Conservation (phyloP, 2,113 vertebrate species). For the Emydura subglobosa region DNA sequence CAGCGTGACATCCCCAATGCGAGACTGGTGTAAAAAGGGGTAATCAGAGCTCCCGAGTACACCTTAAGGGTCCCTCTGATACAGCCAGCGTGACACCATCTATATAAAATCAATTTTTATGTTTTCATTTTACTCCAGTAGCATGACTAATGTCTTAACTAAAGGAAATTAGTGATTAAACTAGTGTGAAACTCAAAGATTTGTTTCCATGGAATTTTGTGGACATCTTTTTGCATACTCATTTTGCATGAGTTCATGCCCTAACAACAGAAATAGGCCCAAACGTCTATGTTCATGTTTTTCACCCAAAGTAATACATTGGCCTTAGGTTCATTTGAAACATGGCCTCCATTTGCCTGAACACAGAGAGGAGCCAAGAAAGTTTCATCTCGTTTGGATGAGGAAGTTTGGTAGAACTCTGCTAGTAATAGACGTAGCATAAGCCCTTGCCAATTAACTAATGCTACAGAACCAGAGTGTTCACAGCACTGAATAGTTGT, state of each 20-base stretch:
- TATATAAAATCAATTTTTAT: not conserved
- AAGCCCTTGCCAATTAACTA: not conserved
- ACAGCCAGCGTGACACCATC: too few species aligned
- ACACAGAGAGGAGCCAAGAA: constrained; percentile 8
- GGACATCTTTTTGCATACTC: accelerated
- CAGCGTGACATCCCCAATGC: too few species aligned
- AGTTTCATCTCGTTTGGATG: constrained; percentile 19
- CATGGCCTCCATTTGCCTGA: not conserved
- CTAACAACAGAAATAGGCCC: not conserved
- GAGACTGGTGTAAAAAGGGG: too few species aligned
- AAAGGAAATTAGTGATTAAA: not conserved
- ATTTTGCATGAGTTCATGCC: not conserved
- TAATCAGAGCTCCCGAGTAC: too few species aligned
- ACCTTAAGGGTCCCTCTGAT: too few species aligned
- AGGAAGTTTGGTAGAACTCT: not conserved
- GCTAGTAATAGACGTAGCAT: not conserved
- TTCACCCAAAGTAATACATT: constrained; percentile 8
- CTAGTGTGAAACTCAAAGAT: not conserved
- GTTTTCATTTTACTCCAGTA: not conserved
- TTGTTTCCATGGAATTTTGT: not conserved
- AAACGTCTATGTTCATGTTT: not conserved
- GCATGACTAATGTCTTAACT: not conserved
- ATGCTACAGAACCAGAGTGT: not conserved
- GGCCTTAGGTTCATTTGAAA: constrained; percentile 32
- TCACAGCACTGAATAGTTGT: not conserved